phyloP scores from a whole-genome alignment of 1,140 invertebrate species.

The Bombus pascuorum region DNA sequence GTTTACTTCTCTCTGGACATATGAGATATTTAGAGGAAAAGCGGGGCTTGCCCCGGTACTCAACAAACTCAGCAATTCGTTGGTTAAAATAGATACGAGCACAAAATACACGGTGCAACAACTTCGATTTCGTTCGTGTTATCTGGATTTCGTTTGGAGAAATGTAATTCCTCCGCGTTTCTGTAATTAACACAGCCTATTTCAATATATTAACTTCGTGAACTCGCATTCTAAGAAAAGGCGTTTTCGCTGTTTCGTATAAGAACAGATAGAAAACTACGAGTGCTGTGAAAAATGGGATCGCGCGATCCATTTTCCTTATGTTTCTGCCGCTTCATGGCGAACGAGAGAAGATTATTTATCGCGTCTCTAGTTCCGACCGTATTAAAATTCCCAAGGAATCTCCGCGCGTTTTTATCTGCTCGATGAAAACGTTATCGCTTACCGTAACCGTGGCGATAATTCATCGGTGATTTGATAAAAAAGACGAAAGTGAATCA shows the following conservation, averaged over 20 bases:
- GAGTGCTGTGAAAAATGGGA: background rate
- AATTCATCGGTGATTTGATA: background rate
- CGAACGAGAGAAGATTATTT: background rate
- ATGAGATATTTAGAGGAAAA: too few relatives aligned
- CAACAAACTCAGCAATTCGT: too few relatives aligned
- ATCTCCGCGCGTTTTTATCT: background rate
- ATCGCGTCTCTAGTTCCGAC: background rate
- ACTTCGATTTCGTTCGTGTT: too few relatives aligned
- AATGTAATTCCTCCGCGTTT: background rate
- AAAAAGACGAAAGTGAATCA: conserved; percentile 26
- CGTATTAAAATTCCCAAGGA: background rate
- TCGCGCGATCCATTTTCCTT: background rate
- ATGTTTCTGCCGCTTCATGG: background rate
- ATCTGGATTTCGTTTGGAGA: background rate
- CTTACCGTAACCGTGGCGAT: background rate
- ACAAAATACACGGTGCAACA: too few relatives aligned
- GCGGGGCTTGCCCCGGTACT: too few relatives aligned
- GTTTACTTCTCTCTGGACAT: background rate
- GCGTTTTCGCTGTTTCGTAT: background rate
- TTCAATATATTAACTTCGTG: background rate
- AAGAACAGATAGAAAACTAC: background rate
- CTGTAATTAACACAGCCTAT: too few relatives aligned
- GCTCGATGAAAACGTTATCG: background rate
- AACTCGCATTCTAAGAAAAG: background rate
- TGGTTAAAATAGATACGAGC: too few relatives aligned